Evolutionary conservation across 2,797 vertebrate species (phyloP).

Genomic region (Sebastes hubbsi): DNA sequence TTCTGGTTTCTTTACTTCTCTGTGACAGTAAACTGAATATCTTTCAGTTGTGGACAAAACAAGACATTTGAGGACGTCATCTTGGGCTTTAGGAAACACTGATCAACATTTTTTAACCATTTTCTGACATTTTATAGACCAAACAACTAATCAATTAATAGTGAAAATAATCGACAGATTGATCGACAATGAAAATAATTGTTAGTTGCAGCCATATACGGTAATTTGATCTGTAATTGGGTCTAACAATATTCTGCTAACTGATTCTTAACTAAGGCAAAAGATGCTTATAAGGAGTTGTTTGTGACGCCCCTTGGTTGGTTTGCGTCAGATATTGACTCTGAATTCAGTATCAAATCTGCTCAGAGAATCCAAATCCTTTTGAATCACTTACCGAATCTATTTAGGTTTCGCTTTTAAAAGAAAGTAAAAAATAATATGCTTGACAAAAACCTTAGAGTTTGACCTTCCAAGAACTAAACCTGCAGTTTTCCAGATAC

Average conservation of each 20-base stretch:
- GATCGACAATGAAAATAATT: no score
- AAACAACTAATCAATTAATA: no score
- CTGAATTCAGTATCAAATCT: conserved; percentile 1
- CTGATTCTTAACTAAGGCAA: not conserved
- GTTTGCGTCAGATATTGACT: not conserved
- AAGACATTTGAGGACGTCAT: no score
- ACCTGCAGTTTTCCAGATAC: not conserved
- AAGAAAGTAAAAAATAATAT: not conserved
- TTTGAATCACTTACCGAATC: not conserved
- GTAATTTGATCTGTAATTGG: not conserved
- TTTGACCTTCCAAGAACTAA: not conserved
- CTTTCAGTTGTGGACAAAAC: no score
- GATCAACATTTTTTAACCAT: no score
- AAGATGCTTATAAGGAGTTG: not conserved
- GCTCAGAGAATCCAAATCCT: not conserved
- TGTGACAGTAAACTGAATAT: no score
- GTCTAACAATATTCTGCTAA: not conserved
- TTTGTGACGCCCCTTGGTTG: no score
- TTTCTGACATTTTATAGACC: no score
- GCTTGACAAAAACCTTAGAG: not conserved
- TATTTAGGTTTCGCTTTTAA: conserved; percentile 1
- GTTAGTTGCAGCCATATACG: not conserved
- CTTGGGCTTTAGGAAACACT: no score
- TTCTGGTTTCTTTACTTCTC: no score
- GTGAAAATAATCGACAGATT: no score